Conservation (phyloP, 2,888 invertebrate species). For the Idaea biselata region DNA sequence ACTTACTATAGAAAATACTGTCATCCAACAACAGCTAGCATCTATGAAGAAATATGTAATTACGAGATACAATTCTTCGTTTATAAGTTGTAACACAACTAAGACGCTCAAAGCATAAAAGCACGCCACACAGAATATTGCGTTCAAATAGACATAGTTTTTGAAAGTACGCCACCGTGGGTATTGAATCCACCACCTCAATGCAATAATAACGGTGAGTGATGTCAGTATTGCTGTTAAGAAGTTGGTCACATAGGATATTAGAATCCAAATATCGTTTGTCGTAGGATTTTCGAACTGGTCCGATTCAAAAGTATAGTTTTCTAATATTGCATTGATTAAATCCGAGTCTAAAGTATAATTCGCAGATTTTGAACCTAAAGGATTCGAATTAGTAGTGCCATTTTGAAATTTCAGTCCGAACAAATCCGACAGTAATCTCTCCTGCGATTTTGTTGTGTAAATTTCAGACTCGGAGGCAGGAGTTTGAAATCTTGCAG, state of each 20-base stretch:
- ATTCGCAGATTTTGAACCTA: not conserved
- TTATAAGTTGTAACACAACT: not conserved
- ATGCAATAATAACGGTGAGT: not conserved
- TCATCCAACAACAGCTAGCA: not conserved
- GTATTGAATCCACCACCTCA: not conserved
- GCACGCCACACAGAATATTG: not conserved
- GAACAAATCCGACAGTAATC: no score
- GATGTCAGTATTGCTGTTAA: not conserved
- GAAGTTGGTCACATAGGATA: not conserved
- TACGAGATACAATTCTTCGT: not conserved
- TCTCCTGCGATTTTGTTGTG: no score
- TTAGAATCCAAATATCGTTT: not conserved
- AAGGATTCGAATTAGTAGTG: no score
- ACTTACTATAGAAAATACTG: not conserved
- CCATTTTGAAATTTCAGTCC: no score
- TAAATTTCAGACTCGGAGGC: not conserved
- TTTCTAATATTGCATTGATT: conserved; percentile 7
- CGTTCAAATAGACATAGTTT: conserved; percentile 4
- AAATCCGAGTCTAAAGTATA: not conserved
- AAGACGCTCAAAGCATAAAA: not conserved
- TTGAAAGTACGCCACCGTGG: conserved; percentile 2
- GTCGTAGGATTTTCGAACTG: not conserved
- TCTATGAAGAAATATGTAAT: not conserved
- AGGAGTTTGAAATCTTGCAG: not conserved
- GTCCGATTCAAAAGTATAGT: conserved; percentile 5